Evolutionary conservation across 2,888 invertebrate genomes (phyloP).

Genomic region (Eupelmus urozonus): DNA sequence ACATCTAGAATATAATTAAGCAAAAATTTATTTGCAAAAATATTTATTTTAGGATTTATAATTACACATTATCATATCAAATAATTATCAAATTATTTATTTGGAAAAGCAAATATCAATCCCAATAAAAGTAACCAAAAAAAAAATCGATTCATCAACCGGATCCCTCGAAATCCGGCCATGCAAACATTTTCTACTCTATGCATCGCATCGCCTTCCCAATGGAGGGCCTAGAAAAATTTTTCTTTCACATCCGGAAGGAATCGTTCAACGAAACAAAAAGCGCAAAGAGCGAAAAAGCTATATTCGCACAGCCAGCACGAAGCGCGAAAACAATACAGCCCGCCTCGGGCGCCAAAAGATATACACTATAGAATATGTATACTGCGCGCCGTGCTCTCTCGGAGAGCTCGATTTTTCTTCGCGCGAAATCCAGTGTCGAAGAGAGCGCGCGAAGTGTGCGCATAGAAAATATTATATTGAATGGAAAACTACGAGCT

Average conservation of each 20-base stretch:
- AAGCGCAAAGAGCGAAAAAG: neutral
- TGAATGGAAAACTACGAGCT: constrained; percentile 25
- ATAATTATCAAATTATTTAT: too few relatives aligned
- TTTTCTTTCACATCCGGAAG: constrained; percentile 12
- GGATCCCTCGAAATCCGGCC: too few relatives aligned
- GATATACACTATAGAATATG: constrained; percentile 10
- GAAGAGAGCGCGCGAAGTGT: neutral
- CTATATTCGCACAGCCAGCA: neutral
- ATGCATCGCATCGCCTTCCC: neutral
- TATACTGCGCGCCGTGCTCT: neutral
- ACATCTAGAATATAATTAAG: too few relatives aligned
- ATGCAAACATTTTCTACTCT: neutral
- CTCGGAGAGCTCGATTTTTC: too few relatives aligned
- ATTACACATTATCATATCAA: too few relatives aligned
- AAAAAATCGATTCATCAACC: neutral
- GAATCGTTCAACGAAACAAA: constrained; percentile 27
- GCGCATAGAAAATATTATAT: constrained; percentile 33
- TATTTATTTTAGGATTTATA: too few relatives aligned
- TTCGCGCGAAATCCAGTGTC: constrained; percentile 32
- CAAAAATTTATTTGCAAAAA: too few relatives aligned
- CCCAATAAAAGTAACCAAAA: neutral
- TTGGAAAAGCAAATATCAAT: too few relatives aligned
- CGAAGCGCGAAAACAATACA: constrained; percentile 35
- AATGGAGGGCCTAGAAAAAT: neutral
- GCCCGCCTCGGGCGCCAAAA: constrained; percentile 21